phyloP scores from a whole-genome alignment of 1,140 invertebrate species.

The Neodiprion fabricii region DNA sequence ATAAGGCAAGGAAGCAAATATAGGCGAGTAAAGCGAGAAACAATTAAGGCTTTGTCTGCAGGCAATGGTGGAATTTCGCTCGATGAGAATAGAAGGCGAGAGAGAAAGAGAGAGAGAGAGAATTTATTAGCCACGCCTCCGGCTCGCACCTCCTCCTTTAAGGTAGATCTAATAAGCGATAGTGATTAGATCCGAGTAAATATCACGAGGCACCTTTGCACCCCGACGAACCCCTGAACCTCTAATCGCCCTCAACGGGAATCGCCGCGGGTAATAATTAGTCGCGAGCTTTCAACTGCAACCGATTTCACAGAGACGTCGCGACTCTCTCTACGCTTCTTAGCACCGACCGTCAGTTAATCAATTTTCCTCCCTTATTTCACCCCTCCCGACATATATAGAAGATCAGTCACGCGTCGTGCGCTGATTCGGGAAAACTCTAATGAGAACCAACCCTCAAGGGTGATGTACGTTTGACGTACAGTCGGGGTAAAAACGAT shows the following conservation, averaged over 20 bases:
- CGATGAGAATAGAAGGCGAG: background rate
- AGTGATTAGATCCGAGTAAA: slow-evolving; percentile 5
- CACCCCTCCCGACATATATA: too few species aligned
- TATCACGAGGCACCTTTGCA: background rate
- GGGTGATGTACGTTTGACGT: too few species aligned
- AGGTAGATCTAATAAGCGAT: background rate
- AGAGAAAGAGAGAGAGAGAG: too few species aligned
- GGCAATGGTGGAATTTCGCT: background rate
- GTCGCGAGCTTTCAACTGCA: background rate
- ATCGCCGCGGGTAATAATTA: background rate
- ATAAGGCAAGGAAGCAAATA: background rate
- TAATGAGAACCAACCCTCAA: too few species aligned
- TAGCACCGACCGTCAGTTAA: too few species aligned
- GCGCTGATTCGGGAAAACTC: too few species aligned
- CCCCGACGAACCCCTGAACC: background rate
- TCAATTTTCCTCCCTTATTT: too few species aligned
- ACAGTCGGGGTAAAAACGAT: too few species aligned
- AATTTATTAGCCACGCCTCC: background rate
- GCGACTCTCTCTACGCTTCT: too few species aligned
- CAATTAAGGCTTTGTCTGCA: background rate
- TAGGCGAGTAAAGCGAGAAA: background rate
- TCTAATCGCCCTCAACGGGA: background rate
- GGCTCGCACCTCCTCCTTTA: background rate
- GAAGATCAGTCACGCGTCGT: too few species aligned
- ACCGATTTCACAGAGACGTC: too few species aligned